Evolutionary conservation across 2,113 vertebrate genomes (phyloP), one percentile per base, ranked within the genome.

Genomic region (Otocyon megalotis): DNA sequence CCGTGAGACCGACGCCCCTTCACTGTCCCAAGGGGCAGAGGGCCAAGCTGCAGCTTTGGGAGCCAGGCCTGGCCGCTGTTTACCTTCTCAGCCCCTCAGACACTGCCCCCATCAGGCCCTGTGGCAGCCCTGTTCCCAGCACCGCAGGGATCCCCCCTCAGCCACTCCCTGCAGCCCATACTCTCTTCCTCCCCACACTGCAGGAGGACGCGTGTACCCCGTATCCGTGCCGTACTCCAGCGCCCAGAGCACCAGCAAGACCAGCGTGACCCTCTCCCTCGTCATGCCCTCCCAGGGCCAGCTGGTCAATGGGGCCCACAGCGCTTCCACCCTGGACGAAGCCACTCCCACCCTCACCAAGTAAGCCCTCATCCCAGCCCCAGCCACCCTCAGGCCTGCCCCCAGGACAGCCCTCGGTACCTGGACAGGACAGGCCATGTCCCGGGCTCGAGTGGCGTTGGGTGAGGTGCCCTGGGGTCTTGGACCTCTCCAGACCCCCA

Each of bases 141-240:
- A 5, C 43, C 3, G 14, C 12, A 8, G n/a, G 20, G 37, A 74
- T 1, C 50, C n/a, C 37, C 30, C 50, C 28, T 16, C 67, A 12
- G 89, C 89, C 9, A 0, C 77, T 60, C n/a, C 72, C 54, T 16
- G 3, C 24, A 15, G 8, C 22, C 84, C 43, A n/a, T 54, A 0
- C 19, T 35, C 17, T 86, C 86, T 95, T 26, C 74, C 48, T 77
- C 97, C 83, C 82, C 1, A 69, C 90, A 96, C 97, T 32, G n/a
- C 98, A 99, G 99, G 99, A 65, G 99, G 99, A 0, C 99, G 99
- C 0, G 99, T 99, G 97, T 99, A 99, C 97, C 99, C 99, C 0
- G 99, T 99, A 11, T 99, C 99, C 0, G 99, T 99, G 98, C 99
- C 99, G 0, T 99, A 99, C 98, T 99, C 99, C 54, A 99, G 99